These are phyloP conservation scores for Verasper variegatus DNA, from an alignment of 2,113 vertebrate species.

Conservation along the genomic window DNA sequence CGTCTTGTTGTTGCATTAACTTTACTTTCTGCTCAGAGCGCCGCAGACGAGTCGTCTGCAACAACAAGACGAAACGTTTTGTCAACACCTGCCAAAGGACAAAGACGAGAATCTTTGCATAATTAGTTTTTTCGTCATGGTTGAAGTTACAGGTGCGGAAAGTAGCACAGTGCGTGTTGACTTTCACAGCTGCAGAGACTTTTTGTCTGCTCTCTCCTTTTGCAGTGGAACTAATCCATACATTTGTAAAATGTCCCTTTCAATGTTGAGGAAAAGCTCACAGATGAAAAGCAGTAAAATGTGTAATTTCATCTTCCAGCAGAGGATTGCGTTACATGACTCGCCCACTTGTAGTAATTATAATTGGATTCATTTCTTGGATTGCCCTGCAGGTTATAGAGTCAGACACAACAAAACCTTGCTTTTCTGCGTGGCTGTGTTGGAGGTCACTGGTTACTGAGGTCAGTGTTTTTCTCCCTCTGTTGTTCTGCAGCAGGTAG, in stretches of 20 bases:
- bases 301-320: conserved; percentile 28
- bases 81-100: conserved; percentile 16
- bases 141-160: neutral
- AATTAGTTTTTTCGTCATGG: neutral
- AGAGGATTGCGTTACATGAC: conserved; percentile 18
- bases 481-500: conserved; percentile 30
- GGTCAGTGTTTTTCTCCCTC: neutral
- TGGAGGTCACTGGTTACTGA: conserved; percentile 22
- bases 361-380: neutral
- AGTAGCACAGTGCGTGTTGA: no score
- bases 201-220: no score
- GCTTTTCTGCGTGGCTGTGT: conserved; percentile 19
- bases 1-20: neutral
- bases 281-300: conserved; percentile 1
- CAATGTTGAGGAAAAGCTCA: neutral
- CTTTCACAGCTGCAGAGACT: no score
- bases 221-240: neutral
- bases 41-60: neutral
- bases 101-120: neutral
- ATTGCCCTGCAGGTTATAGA: neutral
- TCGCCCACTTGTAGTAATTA: conserved; percentile 39
- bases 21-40: neutral
- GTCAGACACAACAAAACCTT: conserved; percentile 17
- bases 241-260: neutral
- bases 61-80: neutral